These are phyloP conservation scores for Otocyon megalotis DNA, from an alignment of 2,113 vertebrate genomes.

Conservation along the genomic window DNA sequence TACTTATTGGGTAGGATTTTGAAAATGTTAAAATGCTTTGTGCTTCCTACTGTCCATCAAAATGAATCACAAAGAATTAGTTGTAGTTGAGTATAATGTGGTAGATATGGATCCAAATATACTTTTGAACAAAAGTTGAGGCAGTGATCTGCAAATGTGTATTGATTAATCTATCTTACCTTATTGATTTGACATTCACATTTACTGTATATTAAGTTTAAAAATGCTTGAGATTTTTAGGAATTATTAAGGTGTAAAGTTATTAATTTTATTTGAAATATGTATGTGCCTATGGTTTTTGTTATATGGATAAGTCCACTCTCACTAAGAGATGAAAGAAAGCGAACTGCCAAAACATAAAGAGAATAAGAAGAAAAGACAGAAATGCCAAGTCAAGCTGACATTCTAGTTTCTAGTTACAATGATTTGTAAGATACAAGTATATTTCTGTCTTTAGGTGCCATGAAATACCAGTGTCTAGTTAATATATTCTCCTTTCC, in stretches of 20 bases:
- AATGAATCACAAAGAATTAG: not conserved
- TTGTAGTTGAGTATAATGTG: not conserved
- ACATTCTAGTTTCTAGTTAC: not conserved
- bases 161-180: not conserved
- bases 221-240: not conserved
- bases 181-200: not conserved
- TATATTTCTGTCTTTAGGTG: not conserved
- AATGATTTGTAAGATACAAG: not conserved
- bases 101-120: not conserved
- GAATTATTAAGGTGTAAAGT: not conserved
- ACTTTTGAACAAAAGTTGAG: not conserved
- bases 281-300: not conserved
- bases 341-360: not conserved
- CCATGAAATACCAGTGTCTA: not conserved
- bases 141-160: not conserved
- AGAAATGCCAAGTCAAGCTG: not conserved
- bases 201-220: not conserved
- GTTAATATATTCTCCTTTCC: not conserved
- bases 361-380: not conserved
- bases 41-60: not conserved
- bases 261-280: slow-evolving; percentile 10
- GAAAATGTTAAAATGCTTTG: not conserved
- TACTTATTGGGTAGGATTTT: not conserved
- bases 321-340: not conserved
- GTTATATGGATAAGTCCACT: not conserved